Base-by-base conservation (phyloP, 1,140 invertebrate genomes). In the Hycleus phaleratus region DNA sequence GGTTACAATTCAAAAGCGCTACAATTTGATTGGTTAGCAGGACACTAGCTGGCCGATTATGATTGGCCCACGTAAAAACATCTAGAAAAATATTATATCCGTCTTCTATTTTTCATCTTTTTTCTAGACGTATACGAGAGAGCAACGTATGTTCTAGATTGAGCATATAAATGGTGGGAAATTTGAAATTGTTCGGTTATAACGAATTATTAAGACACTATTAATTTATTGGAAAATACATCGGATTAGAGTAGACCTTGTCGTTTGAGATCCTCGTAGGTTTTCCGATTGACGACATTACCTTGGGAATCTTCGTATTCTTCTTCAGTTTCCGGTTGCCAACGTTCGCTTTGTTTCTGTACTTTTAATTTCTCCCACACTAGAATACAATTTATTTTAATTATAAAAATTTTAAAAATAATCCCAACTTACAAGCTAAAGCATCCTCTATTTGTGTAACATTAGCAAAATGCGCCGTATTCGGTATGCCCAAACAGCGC, bases 391-490 rank as follows among this genome's bases (percentile, higher is more conserved):
- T 59, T 50, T 60, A 43, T 56, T 58, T 43, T n/a, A 46, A 46
- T 46, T 25, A 32, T 3, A 32, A 24, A 12, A 24, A 11, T 46
- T 6, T 32, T 45, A 40, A 12, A 32, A 38, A 52, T 39, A 43
- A 4, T 49, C n/a, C 11, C 38, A 60, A 83, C 85, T 83, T 81
- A 90, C 87, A 77, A 46, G 90, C 90, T 43, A 98, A 79, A 3
- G 97, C 97, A 78, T 99, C 97, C 75, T 98, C 95, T 70, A 99
- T 99, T 67, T 95, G 91, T 5, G 97, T 99, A 4, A 99, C 96
- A 76, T 99, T 99, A 6, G 97, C 96, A 81, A 99, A 99, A 80
- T 99, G 97, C 7, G 97, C 96, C 0, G 97, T 99, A 74, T 99
- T 99, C 1, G 97, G 97, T 68, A 99, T 99, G 5, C 97, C 95